Percentiles rank a stretch among this genome's conserved stretches.
Conservation (phyloP, 2,888 invertebrate species). For the Drosophila putrida region DNA sequence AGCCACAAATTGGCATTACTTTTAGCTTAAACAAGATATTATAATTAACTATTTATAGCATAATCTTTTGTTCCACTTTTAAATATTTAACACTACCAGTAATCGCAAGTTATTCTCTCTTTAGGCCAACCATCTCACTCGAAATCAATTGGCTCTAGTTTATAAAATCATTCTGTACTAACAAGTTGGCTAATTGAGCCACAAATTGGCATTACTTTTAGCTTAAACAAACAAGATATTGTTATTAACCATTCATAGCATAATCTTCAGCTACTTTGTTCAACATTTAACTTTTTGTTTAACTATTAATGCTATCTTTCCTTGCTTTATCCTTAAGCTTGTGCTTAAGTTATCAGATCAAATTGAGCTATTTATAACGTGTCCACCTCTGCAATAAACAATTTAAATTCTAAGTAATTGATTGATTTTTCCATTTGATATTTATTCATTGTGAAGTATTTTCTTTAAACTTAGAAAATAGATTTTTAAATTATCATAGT, state of each 20-base stretch:
- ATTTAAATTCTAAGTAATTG: no score
- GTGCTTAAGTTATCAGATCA: no score
- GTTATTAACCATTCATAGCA: no score
- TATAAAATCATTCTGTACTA: slow-evolving; percentile 13
- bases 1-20: slow-evolving; percentile 3
- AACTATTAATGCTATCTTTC: no score
- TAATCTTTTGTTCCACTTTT: neutral
- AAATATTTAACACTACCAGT: neutral
- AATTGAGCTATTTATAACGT: no score
- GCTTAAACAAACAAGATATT: neutral
- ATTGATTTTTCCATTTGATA: slow-evolving; percentile 38
- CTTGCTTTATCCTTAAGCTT: no score
- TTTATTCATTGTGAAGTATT: slow-evolving; percentile 62
- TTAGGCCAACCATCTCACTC: neutral
- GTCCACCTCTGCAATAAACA: no score
- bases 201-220: slow-evolving; percentile 5
- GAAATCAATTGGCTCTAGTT: slow-evolving; percentile 39
- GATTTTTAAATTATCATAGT: slow-evolving; percentile 24
- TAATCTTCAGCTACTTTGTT: no score
- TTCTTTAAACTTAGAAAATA: slow-evolving; percentile 43
- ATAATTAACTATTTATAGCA: neutral
- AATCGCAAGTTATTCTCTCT: neutral
- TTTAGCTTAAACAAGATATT: neutral
- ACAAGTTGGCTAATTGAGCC: slow-evolving; percentile 7
- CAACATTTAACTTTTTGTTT: no score